Base-by-base conservation (phyloP, 2,113 vertebrate species). In the Parus major region DNA sequence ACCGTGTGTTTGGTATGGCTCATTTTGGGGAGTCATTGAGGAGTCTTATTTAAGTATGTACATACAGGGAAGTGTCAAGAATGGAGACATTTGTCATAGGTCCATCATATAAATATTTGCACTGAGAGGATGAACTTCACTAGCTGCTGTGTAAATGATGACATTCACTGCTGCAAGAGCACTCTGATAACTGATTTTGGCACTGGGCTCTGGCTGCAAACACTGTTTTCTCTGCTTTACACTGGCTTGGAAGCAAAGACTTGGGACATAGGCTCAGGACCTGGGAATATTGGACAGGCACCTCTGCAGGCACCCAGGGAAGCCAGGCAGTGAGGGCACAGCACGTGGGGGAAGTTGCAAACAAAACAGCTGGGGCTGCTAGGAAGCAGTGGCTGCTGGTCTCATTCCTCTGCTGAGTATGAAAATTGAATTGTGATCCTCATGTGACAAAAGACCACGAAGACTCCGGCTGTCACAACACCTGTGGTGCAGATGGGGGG, bases 131-230 rank as follows among this genome's bases (percentile, higher is more conserved):
- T 86, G 88, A 96, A 79, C 86, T 92, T 91, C 64, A n/a, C 31
- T 91, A 68, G 71, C 92, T 90, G 71, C 88, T 94, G 90, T 68
- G 56, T 95, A 92, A 93, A 71, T 94, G 39, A 96, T 96, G 90
- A 65, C 56, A 83, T 91, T 66, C 44, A 60, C n/a, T 3, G 0
- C 59, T 93, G 28, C 22, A 47, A 83, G 85, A 88, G 33, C 35
- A 33, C 28, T 47, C 47, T 59, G 78, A 77, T 82, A 79, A 79
- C n/a, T 2, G 20, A 61, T 88, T 91, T 65, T 91, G 84, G 46
- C 27, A 28, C 35, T 15, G 27, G 19, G 16, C 47, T 84, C 6
- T 1, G 53, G n/a, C 53, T 73, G 9, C 0, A 2, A 55, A 36
- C 44, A 11, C 15, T 33, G 2, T 75, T 94, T 86, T 60, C 24